Evolutionary conservation across 2,888 invertebrate genomes (phyloP).

Genomic region (Aleiodes testaceus): DNA sequence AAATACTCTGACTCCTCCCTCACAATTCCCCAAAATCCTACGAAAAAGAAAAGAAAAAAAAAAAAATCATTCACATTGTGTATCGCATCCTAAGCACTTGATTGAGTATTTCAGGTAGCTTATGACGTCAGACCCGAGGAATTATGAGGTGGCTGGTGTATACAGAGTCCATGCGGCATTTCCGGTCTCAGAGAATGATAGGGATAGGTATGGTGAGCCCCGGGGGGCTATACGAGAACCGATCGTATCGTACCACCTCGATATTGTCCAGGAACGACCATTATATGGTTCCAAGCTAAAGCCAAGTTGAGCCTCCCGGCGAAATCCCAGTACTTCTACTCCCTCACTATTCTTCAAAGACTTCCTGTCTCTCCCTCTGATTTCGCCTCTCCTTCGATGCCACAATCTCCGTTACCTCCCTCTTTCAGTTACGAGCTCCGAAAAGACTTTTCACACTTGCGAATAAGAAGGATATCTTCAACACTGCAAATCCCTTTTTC

Average conservation of each 20-base stretch:
- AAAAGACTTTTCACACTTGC: conserved; percentile 31
- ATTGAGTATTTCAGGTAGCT: conserved; percentile 26
- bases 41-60: no score
- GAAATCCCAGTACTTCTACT: conserved; percentile 40
- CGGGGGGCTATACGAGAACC: conserved; percentile 18
- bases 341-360: conserved; percentile 27
- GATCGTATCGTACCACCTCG: conserved; percentile 42
- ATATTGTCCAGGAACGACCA: conserved; percentile 44
- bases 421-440: conserved; percentile 6
- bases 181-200: conserved; percentile 18
- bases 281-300: conserved; percentile 41
- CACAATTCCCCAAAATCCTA: no score
- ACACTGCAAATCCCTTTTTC: conserved; percentile 26
- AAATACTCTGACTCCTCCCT: no score
- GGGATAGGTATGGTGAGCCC: conserved; percentile 12
- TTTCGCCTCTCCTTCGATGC: not conserved
- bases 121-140: conserved; percentile 16
- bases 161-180: conserved; percentile 19
- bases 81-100: not conserved
- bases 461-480: conserved; percentile 23
- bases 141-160: conserved; percentile 15
- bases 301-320: conserved; percentile 42
- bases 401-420: not conserved
- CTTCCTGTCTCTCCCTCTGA: conserved; percentile 20
- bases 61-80: no score